A percentile compares a stretch with the other conserved stretches of the same genome.
These are phyloP conservation scores for Delia radicum DNA, from an alignment of 1,140 invertebrate genomes.

Conservation along the genomic window DNA sequence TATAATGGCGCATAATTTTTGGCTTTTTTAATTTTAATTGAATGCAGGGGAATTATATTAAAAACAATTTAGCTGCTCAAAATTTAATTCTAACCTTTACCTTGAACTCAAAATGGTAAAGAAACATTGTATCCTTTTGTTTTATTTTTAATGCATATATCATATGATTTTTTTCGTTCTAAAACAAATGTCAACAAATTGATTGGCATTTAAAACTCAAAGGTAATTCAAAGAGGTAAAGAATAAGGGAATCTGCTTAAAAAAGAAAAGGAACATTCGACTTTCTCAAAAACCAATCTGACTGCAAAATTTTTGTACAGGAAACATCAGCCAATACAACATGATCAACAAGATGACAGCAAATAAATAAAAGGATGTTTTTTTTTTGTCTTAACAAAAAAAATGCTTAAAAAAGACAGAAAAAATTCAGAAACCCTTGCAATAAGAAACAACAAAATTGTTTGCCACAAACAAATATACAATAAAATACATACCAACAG, in stretches of 20 bases:
- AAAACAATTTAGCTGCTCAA: no score
- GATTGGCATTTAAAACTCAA: slow-evolving; percentile 21
- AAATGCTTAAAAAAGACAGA: background rate
- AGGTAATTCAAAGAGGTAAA: background rate
- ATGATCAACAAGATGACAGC: slow-evolving; percentile 19
- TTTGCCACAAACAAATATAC: background rate
- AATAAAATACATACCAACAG: background rate
- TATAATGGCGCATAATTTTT: no score
- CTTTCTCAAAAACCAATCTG: background rate
- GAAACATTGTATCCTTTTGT: no score
- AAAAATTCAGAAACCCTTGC: slow-evolving; percentile 13
- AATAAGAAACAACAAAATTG: slow-evolving; percentile 1
- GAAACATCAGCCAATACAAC: slow-evolving; percentile 9
- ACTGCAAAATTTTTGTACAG: slow-evolving; percentile 1
- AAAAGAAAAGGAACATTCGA: background rate
- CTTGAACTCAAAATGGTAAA: no score
- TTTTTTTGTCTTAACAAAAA: background rate
- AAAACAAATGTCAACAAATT: slow-evolving; percentile 17
- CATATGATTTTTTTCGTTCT: background rate
- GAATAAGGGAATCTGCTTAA: no score
- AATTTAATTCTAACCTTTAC: no score
- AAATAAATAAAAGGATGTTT: slow-evolving; percentile 24
- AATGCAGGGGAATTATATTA: no score
- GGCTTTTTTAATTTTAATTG: no score
- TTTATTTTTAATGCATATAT: background rate